These are phyloP conservation scores for Pelobates fuscus DNA, from an alignment of 2,113 vertebrate genomes.

Conservation along the genomic window DNA sequence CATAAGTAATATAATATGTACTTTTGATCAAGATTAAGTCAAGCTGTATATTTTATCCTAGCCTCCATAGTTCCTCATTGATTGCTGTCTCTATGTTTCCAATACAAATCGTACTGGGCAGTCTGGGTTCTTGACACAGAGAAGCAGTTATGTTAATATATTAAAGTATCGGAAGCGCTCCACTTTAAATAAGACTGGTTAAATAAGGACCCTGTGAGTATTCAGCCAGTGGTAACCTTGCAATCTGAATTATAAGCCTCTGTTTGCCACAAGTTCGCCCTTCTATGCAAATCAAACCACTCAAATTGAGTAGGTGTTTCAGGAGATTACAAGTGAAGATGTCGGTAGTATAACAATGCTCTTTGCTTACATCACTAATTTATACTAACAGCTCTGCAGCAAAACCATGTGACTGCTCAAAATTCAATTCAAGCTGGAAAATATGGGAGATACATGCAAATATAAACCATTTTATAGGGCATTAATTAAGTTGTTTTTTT, in stretches of 20 bases:
- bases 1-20: no score
- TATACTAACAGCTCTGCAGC: conserved; percentile 15
- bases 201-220: conserved; percentile 14
- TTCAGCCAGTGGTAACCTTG: conserved; percentile 16
- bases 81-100: background rate
- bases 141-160: conserved; percentile 5
- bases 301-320: conserved; percentile 35
- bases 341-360: conserved; percentile 29
- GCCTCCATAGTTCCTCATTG: background rate
- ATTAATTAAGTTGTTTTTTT: no score
- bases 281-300: conserved; percentile 34
- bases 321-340: conserved; percentile 31
- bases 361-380: conserved; percentile 27
- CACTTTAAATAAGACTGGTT: conserved; percentile 28
- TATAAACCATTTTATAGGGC: no score
- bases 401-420: background rate
- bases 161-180: conserved; percentile 2
- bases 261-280: conserved; percentile 33
- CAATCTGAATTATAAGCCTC: conserved; percentile 34
- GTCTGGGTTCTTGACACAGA: background rate
- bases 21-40: background rate
- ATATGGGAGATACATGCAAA: no score
- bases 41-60: background rate
- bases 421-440: background rate
- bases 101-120: background rate